These are phyloP conservation scores for Nixonia krombeini DNA, from an alignment of 1,140 invertebrate species.

Conservation along the genomic window DNA sequence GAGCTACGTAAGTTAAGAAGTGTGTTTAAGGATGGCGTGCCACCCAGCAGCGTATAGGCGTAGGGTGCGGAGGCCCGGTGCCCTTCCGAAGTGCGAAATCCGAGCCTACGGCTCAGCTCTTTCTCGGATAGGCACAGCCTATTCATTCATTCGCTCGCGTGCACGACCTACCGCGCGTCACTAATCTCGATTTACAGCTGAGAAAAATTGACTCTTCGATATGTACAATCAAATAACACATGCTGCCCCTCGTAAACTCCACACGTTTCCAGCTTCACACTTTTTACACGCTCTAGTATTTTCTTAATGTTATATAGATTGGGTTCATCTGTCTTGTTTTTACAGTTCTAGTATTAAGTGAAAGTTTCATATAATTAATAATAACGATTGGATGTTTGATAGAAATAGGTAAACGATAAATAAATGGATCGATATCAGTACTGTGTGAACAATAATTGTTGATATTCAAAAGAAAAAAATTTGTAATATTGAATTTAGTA, in stretches of 20 bases:
- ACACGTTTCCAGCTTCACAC: too few relatives aligned
- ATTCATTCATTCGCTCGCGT: constrained; percentile 56
- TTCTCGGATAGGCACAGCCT: constrained; percentile 34
- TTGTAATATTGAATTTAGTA: too few relatives aligned
- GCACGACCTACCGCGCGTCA: constrained; percentile 58
- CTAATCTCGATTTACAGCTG: constrained; percentile 56
- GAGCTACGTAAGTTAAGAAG: constrained; percentile 46
- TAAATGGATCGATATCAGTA: too few relatives aligned
- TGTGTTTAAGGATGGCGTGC: constrained; percentile 51
- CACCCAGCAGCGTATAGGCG: constrained; percentile 49
- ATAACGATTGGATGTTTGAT: too few relatives aligned
- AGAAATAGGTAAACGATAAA: too few relatives aligned
- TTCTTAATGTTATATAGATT: too few relatives aligned
- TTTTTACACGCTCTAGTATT: too few relatives aligned
- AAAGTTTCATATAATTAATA: too few relatives aligned
- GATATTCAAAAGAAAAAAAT: too few relatives aligned
- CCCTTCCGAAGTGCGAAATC: constrained; percentile 57
- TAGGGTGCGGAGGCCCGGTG: constrained; percentile 31
- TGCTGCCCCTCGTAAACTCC: constrained; percentile 12
- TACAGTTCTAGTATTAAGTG: too few relatives aligned
- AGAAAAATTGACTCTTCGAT: constrained; percentile 56
- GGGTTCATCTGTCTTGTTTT: too few relatives aligned
- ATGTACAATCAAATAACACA: constrained; percentile 27
- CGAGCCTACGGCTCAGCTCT: constrained; percentile 48
- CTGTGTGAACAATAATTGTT: too few relatives aligned